phyloP scores from a whole-genome alignment of 1,140 invertebrate species.

The Monochamus saltuarius region DNA sequence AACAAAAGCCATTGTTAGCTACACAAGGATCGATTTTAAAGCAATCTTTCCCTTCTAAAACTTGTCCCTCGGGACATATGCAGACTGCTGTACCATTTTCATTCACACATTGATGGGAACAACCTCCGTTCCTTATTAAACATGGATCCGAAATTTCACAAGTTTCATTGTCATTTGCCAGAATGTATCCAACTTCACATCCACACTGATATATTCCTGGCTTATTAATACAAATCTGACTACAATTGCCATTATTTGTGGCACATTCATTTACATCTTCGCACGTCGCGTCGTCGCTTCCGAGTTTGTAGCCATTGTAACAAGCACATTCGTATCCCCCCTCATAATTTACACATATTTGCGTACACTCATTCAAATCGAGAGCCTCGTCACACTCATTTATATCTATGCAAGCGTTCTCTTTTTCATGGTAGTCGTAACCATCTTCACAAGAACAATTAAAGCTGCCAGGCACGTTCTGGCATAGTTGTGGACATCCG shows the following conservation, averaged over 20 bases:
- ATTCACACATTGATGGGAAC: constrained; percentile 66
- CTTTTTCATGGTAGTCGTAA: constrained; percentile 39
- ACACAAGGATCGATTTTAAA: constrained; percentile 58
- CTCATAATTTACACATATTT: constrained; percentile 52
- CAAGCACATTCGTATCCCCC: constrained; percentile 64
- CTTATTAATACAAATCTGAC: constrained; percentile 64
- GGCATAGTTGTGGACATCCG: constrained; percentile 55
- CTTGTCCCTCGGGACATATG: constrained; percentile 55
- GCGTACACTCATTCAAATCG: constrained; percentile 49
- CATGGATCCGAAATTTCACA: constrained; percentile 52
- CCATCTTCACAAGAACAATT: constrained; percentile 60
- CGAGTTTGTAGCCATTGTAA: constrained; percentile 56
- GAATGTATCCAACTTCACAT: constrained; percentile 52
- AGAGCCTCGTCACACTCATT: constrained; percentile 70
- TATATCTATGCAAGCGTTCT: constrained; percentile 62
- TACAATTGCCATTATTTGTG: constrained; percentile 56
- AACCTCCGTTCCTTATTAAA: constrained; percentile 61
- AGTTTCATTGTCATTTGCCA: constrained; percentile 46
- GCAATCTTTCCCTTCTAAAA: constrained; percentile 58
- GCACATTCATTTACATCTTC: constrained; percentile 69
- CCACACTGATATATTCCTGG: constrained; percentile 64
- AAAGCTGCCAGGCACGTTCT: constrained; percentile 64
- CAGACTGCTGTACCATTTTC: constrained; percentile 60
- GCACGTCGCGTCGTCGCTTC: constrained; percentile 52
- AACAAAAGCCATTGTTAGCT: constrained; percentile 58